Evolutionary conservation across 2,888 invertebrate genomes (phyloP).

Genomic region (Sinodicranocentrus sp.): DNA sequence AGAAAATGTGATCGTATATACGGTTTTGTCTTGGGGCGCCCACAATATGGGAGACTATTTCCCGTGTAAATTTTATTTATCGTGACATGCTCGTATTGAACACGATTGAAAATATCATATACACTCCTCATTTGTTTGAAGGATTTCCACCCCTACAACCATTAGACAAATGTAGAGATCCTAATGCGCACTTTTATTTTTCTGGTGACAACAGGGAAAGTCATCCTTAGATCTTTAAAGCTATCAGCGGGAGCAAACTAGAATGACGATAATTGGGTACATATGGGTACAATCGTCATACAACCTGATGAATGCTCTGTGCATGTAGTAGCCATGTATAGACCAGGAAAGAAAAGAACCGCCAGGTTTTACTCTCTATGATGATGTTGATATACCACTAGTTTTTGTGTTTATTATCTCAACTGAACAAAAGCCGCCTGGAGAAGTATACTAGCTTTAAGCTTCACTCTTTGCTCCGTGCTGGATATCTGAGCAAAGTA

Average conservation of each 20-base stretch:
- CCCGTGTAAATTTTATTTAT: slow-evolving; percentile 1
- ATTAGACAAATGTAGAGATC: no score
- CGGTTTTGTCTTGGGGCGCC: slow-evolving; percentile 13
- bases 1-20: slow-evolving; percentile 11
- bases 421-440: no score
- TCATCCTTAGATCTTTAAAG: slow-evolving; percentile 28
- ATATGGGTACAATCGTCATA: slow-evolving; percentile 35
- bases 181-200: no score
- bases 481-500: no score
- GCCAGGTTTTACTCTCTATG: slow-evolving; percentile 30
- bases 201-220: slow-evolving; percentile 23
- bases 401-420: no score
- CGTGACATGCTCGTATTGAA: neutral
- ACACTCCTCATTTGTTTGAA: no score
- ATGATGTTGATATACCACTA: no score
- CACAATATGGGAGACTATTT: neutral
- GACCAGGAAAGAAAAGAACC: neutral
- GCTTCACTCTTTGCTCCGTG: no score
- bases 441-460: no score
- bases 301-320: slow-evolving; percentile 41
- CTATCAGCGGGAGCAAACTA: slow-evolving; percentile 32
- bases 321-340: neutral
- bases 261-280: slow-evolving; percentile 41
- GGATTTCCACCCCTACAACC: no score
- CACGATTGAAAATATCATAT: slow-evolving; percentile 2